Evolutionary conservation across 2,113 vertebrate species (phyloP).

Genomic region (Pundamilia nyererei): DNA sequence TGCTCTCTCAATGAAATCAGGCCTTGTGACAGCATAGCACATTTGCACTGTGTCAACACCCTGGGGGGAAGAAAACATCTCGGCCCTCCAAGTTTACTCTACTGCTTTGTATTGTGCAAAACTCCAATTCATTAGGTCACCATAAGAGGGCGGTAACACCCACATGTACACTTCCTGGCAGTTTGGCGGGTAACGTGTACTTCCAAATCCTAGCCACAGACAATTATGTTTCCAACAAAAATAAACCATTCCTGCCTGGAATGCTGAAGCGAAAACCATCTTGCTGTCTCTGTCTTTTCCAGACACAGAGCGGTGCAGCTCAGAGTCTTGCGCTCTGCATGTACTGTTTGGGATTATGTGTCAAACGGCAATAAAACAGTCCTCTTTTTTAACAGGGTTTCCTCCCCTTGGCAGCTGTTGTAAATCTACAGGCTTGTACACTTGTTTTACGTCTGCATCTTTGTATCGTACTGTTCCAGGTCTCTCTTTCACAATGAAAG

Average conservation of each 20-base stretch:
- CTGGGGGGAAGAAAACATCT: not conserved
- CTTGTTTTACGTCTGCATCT: not conserved
- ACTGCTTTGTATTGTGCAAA: not conserved
- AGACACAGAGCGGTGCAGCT: conserved; percentile 13
- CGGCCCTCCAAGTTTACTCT: not conserved
- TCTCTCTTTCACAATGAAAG: not conserved
- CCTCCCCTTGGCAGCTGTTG: conserved; percentile 20
- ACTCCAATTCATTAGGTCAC: conserved; percentile 29
- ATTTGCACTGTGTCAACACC: conserved; percentile 23
- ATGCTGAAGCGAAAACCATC: conserved; percentile 62
- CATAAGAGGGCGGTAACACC: conserved; percentile 55
- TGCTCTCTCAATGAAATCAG: not conserved
- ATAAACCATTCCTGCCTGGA: conserved; percentile 69
- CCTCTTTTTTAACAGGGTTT: conserved; percentile 32
- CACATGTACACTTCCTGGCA: conserved; percentile 21
- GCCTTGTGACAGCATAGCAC: conserved; percentile 8
- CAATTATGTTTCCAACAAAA: conserved; percentile 73
- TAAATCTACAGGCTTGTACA: not conserved
- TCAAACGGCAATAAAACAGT: conserved; percentile 44
- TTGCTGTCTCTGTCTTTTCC: conserved; percentile 46
- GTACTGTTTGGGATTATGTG: conserved; percentile 40
- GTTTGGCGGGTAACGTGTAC: conserved; percentile 50
- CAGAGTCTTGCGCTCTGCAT: not conserved
- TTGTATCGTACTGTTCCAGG: not conserved
- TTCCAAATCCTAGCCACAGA: conserved; percentile 69